Evolutionary conservation across 2,113 vertebrate genomes (phyloP).

Genomic region (Pseudolaguvia tuberculata): DNA sequence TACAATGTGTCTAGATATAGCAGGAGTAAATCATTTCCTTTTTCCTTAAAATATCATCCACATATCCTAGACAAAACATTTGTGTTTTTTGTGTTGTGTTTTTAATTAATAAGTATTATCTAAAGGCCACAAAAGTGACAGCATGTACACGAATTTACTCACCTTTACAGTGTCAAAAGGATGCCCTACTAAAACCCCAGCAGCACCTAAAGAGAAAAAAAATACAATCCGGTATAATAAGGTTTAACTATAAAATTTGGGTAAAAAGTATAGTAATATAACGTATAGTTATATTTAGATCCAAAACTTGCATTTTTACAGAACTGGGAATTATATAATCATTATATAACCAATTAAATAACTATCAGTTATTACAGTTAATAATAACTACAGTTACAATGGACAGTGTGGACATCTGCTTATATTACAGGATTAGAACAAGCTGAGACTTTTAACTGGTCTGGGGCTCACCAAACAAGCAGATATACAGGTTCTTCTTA

Average conservation of each 20-base stretch:
- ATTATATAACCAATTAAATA: too few species aligned
- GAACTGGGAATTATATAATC: background rate
- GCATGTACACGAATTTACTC: conserved; percentile 50
- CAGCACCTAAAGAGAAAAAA: conserved; percentile 74
- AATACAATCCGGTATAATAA: background rate
- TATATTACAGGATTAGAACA: background rate
- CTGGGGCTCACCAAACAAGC: too few species aligned
- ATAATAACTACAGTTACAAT: too few species aligned
- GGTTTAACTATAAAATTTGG: background rate
- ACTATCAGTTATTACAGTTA: too few species aligned
- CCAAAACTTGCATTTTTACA: background rate
- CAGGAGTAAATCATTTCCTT: too few species aligned
- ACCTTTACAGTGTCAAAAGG: conserved; percentile 98
- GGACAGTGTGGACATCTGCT: background rate
- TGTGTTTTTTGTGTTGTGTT: background rate
- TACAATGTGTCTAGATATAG: too few species aligned
- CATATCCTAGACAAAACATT: too few species aligned
- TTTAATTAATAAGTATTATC: background rate
- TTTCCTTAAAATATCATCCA: too few species aligned
- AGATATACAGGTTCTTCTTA: too few species aligned
- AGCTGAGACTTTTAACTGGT: background rate
- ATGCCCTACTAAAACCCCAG: conserved; percentile 94
- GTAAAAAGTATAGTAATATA: too few species aligned
- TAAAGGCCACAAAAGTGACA: background rate
- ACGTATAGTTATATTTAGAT: background rate